Evolutionary conservation across 1,140 invertebrate genomes (phyloP).

Genomic region (Leptonema lineaticorne): DNA sequence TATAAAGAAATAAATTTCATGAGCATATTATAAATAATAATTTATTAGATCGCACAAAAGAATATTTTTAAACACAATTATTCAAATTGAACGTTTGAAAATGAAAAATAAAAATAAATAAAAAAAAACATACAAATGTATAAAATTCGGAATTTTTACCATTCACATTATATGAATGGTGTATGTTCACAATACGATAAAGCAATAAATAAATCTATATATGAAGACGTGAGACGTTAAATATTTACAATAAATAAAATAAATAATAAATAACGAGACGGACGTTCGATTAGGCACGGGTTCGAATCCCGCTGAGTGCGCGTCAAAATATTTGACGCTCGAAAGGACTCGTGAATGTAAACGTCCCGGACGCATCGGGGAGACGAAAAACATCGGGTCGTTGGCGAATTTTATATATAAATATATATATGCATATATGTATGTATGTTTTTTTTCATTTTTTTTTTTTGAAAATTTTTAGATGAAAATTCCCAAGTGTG

Average conservation of each 20-base stretch:
- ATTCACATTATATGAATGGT: not conserved
- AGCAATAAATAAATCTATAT: not conserved
- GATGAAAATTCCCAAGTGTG: not conserved
- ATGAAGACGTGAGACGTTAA: not conserved
- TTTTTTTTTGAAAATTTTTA: not conserved
- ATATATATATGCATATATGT: no score
- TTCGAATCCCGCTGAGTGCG: conserved; percentile 19
- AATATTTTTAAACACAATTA: no score
- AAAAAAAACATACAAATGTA: not conserved
- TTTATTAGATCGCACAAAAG: no score
- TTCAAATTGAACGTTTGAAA: no score
- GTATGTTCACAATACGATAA: not conserved
- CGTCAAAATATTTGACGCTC: conserved; percentile 26
- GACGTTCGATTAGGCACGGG: conserved; percentile 20
- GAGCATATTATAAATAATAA: no score
- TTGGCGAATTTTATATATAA: no score
- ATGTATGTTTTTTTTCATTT: no score
- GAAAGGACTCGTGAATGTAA: no score
- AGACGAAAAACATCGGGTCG: not conserved
- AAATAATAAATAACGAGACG: not conserved
- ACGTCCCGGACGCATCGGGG: not conserved
- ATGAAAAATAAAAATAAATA: no score
- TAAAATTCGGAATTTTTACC: not conserved
- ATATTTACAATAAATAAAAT: not conserved
- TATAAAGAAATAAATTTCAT: no score